Base-by-base conservation (phyloP, 2,888 invertebrate genomes). In the Mythimna loreyi region DNA sequence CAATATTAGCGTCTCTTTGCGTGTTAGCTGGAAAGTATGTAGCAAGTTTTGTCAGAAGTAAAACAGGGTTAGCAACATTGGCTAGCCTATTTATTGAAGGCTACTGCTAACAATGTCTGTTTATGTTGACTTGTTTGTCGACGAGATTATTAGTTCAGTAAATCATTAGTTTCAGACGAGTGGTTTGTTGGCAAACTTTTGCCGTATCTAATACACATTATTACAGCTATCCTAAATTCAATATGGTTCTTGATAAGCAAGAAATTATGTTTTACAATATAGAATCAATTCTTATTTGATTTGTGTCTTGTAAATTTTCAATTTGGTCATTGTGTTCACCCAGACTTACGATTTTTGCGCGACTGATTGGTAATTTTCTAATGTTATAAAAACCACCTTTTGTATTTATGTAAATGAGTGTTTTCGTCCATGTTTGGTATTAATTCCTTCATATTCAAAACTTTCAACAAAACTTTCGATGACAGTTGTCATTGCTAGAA, bases 81-180 rank as follows among this genome's bases (percentile, higher is more conserved):
- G 9, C 49, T 52, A n/a, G 8, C 65, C 36, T 53, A 65, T 40
- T 75, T 47, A 61, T 74, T 45, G 21, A n/a, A 58, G 61, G 49
- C 60, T 64, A 55, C 36, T 67, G 25, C 58, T 50, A 72, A 72
- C 43, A 66, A 75, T 79, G 21, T 79, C 43, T 40, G 49, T 47
- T 28, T 3, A 75, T 55, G 19, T 70, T 58, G 57, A 69, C 64
- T 75, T 69, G 55, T 69, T 65, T 80, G 50, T 62, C 47, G 50
- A 69, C 47, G 43, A 61, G 52, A 71, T 61, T 70, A 70, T 67
- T 74, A 68, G 70, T 78, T 67, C 33, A 74, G 64, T 60, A 70
- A 70, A 72, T 68, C 74, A 78, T 74, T 73, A 56, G 47, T 78
- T 67, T 55, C 67, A 45, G 65, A 73, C 47, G 43, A 67, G 9